These are phyloP conservation scores for Austrofundulus limnaeus DNA, from an alignment of 2,113 vertebrate genomes.

Conservation along the genomic window DNA sequence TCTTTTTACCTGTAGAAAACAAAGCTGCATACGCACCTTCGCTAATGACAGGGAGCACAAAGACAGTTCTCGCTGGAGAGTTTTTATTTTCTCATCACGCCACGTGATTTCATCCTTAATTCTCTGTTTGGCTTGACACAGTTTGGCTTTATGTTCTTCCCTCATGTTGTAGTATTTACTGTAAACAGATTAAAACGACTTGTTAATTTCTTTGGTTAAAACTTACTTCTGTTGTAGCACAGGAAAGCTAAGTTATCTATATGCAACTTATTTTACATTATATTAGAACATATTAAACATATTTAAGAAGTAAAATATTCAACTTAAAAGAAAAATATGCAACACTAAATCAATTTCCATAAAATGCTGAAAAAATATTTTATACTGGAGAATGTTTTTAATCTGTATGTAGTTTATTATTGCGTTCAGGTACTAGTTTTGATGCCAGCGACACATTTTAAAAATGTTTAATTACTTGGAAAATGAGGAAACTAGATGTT, in stretches of 20 bases:
- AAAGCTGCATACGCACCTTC: conserved; percentile 40
- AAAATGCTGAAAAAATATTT: not conserved
- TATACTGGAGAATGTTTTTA: not conserved
- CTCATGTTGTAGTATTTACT: conserved; percentile 65
- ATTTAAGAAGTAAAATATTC: too few species aligned
- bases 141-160: conserved; percentile 47
- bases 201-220: not conserved
- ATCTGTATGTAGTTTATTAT: too few species aligned
- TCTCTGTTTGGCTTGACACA: conserved; percentile 47
- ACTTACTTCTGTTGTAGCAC: not conserved
- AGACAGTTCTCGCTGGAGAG: conserved; percentile 52
- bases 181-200: not conserved
- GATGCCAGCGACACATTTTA: too few species aligned
- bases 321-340: too few species aligned
- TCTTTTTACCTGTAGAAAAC: too few species aligned
- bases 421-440: too few species aligned
- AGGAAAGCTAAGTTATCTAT: not conserved
- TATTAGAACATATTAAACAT: too few species aligned
- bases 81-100: conserved; percentile 61
- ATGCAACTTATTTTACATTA: not conserved
- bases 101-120: conserved; percentile 48
- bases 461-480: not conserved
- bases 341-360: too few species aligned
- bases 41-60: conserved; percentile 50
- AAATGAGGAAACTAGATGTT: not conserved